A percentile compares a stretch with the other conserved stretches of the same genome.
These are phyloP conservation scores for Zaprionus vittiger DNA, from an alignment of 1,140 invertebrate species.

Conservation along the genomic window DNA sequence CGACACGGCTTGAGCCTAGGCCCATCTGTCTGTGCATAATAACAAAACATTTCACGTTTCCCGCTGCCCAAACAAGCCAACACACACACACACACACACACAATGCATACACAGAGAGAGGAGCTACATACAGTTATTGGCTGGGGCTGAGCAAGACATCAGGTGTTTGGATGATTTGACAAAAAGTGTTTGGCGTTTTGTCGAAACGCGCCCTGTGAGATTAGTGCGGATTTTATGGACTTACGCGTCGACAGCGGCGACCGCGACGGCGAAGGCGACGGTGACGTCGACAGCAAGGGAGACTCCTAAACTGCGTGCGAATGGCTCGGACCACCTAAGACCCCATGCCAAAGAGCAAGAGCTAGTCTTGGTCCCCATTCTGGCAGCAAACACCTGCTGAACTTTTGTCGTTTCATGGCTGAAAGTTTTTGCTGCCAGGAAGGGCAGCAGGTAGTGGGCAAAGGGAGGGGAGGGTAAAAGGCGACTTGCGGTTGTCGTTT, in stretches of 20 bases:
- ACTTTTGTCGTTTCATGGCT: conserved; percentile 76
- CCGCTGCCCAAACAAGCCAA: neutral
- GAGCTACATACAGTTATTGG: conserved; percentile 30
- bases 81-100: neutral
- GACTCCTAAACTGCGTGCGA: conserved; percentile 68
- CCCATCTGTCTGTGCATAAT: conserved; percentile 51
- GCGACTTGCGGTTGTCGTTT: conserved; percentile 60
- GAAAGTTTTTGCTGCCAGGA: conserved; percentile 59
- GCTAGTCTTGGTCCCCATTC: neutral
- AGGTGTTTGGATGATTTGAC: conserved; percentile 80
- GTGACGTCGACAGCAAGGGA: neutral
- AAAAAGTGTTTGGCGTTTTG: conserved; percentile 80
- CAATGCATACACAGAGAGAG: conserved; percentile 3
- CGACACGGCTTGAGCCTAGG: conserved; percentile 47
- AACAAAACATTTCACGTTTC: conserved; percentile 44
- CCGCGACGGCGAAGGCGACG: neutral
- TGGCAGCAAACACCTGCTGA: conserved; percentile 55
- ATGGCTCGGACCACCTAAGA: conserved; percentile 33
- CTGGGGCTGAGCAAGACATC: conserved; percentile 71
- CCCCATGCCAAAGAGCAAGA: neutral
- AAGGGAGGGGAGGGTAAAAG: too few relatives aligned
- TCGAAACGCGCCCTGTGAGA: conserved; percentile 71
- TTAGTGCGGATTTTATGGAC: conserved; percentile 82
- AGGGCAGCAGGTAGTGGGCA: neutral
- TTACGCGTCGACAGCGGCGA: conserved; percentile 57